A percentile compares a stretch with the other conserved stretches of the same genome.
These are phyloP conservation scores for Pteropus rufus DNA, from an alignment of 2,797 vertebrate species.

Conservation along the genomic window DNA sequence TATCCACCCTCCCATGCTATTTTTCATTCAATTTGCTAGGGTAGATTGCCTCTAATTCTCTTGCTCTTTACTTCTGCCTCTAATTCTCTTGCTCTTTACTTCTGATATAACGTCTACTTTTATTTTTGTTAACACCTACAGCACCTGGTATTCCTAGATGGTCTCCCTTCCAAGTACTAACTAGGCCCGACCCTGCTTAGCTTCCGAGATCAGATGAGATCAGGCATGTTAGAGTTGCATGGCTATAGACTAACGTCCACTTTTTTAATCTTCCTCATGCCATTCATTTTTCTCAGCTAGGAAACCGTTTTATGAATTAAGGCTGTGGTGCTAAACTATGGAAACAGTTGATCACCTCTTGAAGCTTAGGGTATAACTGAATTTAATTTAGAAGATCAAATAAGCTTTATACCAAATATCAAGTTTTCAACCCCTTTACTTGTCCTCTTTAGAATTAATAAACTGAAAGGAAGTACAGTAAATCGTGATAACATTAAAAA, in stretches of 20 bases:
- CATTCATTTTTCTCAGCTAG: background rate
- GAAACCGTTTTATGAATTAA: background rate
- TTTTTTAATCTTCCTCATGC: background rate
- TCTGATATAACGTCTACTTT: background rate
- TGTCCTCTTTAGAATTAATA: background rate
- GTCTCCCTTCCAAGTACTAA: too few species aligned
- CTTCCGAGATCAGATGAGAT: too few species aligned
- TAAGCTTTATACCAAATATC: background rate
- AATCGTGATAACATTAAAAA: background rate
- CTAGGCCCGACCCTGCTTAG: too few species aligned
- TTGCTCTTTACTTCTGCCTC: background rate
- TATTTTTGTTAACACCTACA: too few species aligned
- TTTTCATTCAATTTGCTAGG: background rate
- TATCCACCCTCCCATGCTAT: accelerated
- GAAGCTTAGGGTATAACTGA: background rate
- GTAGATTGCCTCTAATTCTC: background rate
- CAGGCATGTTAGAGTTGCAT: too few species aligned
- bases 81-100: background rate
- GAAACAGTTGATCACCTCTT: background rate
- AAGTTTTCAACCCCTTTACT: background rate
- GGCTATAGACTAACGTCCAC: too few species aligned
- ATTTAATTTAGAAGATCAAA: background rate
- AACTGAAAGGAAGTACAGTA: background rate
- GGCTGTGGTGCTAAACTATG: background rate
- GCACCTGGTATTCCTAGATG: too few species aligned